Conservation (phyloP, 2,113 vertebrate species). For the Hirundichthys speculiger region DNA sequence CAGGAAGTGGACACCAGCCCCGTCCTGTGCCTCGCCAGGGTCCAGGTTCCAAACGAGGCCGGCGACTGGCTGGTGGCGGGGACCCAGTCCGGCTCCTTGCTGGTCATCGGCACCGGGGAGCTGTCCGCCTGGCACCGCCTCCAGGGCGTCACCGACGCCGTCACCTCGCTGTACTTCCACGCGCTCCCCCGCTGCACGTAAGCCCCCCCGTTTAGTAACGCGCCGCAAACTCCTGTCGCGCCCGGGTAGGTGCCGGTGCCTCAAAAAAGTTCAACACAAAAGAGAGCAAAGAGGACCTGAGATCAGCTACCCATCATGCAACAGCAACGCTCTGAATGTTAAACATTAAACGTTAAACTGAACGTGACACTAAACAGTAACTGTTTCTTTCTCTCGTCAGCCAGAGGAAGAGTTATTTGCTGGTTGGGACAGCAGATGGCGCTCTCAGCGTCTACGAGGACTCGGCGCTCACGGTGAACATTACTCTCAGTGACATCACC, state of each 20-base stretch:
- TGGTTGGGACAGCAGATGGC: conserved; percentile 93
- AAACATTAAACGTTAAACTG: too few species aligned
- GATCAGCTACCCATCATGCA: too few species aligned
- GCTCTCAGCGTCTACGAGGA: conserved; percentile 90
- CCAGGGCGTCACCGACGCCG: conserved; percentile 86
- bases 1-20: conserved; percentile 88
- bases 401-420: conserved; percentile 88
- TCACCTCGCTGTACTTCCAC: conserved; percentile 91
- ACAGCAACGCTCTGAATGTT: too few species aligned
- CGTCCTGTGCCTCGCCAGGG: conserved; percentile 86
- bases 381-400: conserved; percentile 76
- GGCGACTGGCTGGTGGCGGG: conserved; percentile 92
- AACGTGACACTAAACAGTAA: too few species aligned
- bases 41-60: conserved; percentile 81
- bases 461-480: conserved; percentile 86
- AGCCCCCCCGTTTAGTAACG: background rate
- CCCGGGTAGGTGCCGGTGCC: too few species aligned
- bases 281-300: too few species aligned
- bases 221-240: too few species aligned
- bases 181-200: conserved; percentile 75
- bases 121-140: conserved; percentile 79
- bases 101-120: conserved; percentile 82
- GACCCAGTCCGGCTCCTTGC: conserved; percentile 88
- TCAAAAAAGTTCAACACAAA: too few species aligned
- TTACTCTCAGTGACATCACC: too few species aligned